phyloP scores from a whole-genome alignment of 1,140 invertebrate genomes.

The Vollenhovia emeryi region DNA sequence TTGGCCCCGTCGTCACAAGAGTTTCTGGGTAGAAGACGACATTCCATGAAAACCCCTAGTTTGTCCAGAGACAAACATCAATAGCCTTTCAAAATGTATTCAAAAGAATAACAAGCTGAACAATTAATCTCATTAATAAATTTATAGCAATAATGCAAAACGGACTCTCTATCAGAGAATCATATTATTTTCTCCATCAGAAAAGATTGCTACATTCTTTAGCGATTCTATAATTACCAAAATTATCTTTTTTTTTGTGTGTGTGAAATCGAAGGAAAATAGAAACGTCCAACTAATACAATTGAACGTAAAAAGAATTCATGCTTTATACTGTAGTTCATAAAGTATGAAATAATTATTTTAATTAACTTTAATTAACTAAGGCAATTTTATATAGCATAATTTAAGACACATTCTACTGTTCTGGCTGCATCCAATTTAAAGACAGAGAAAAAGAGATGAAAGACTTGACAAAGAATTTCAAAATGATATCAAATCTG shows the following conservation, averaged over 20 bases:
- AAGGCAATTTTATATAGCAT: neutral
- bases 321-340: neutral
- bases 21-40: neutral
- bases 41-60: neutral
- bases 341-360: slow-evolving; percentile 14
- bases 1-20: slow-evolving; percentile 21
- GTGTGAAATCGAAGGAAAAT: neutral
- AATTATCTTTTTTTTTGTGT: neutral
- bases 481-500: neutral
- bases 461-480: neutral
- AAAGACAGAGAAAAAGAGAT: neutral
- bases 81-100: neutral
- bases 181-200: too few species aligned
- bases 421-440: neutral
- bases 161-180: too few species aligned
- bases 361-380: too few species aligned
- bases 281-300: neutral
- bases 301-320: neutral
- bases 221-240: neutral
- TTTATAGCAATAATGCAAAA: neutral
- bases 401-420: neutral
- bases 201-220: slow-evolving; percentile 8
- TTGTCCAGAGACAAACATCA: slow-evolving; percentile 1
- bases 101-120: neutral
- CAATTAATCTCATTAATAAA: neutral